Evolutionary conservation across 2,888 invertebrate genomes (phyloP), one percentile per base, ranked within the genome.

Genomic region (Blera fallax): DNA sequence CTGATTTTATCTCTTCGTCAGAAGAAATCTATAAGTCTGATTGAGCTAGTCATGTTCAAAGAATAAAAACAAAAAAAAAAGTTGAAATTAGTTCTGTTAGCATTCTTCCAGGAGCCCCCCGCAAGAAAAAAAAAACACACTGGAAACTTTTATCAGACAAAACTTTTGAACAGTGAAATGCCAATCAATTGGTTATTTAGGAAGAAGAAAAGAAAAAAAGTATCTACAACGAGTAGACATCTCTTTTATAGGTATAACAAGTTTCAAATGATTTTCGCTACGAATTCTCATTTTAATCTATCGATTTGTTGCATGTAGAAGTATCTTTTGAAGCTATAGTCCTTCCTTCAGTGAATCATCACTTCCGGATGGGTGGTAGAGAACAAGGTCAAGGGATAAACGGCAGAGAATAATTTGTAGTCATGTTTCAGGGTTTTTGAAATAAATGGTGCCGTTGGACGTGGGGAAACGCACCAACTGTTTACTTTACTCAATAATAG

Each of bases 11-110:
- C 18, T 62, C 3, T 52, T 4, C 2, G 21, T 64, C 27, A 29
- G 37, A 65, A 48, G 34, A 45, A 64, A 64, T 70, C 45, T 45
- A 62, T 52, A 37, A 56, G 62, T 78, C 62, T 70, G 70, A 70
- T 70, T 70, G 70, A 70, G 54, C 54, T 70, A 45, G 69, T 62
- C 50, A 56, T 48, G 72, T 50, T 48, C 48, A 58, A 70, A 64
- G 54, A 70, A 62, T 54, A 29, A 18, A 37, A 56, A 77, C n/a
- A 60, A 48, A 52, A 48, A 56, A 50, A 24, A 70, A 70, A 29
- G 45, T 78, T 69, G 24, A 78, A 65, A 65, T 65, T 65, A 37
- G 65, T 65, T 65, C 21, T 21, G 29, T 24, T 16, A 18, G 24
- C 14, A 14, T 37, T 48, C 11, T 16, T 24, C 32, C 21, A 4